Evolutionary conservation across 1,140 invertebrate species (phyloP).

Genomic region (Drosophila pandora): DNA sequence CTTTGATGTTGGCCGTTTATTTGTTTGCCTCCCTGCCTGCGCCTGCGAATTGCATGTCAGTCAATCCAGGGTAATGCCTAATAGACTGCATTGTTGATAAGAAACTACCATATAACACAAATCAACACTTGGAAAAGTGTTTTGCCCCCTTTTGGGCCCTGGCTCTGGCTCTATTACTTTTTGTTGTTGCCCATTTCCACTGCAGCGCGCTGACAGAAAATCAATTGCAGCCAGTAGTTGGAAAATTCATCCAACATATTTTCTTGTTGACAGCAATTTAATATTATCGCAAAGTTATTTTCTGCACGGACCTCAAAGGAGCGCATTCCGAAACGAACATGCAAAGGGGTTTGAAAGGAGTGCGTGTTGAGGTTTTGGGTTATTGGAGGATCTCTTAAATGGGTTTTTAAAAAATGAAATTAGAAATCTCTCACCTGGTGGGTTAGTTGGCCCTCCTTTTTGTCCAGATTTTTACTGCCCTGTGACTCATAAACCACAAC

Average conservation of each 20-base stretch:
- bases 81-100: constrained; percentile 80
- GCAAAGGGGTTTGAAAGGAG: constrained; percentile 32
- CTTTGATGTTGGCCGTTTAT: constrained; percentile 72
- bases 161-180: not conserved
- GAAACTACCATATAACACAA: constrained; percentile 74
- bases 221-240: constrained; percentile 62
- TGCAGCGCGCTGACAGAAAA: constrained; percentile 72
- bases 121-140: constrained; percentile 82
- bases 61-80: constrained; percentile 59
- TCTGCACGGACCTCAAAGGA: constrained; percentile 63
- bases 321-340: constrained; percentile 45
- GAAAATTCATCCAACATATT: constrained; percentile 78
- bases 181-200: constrained; percentile 21
- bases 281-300: constrained; percentile 79
- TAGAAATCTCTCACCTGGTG: not conserved
- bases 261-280: constrained; percentile 80
- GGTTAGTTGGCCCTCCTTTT: not conserved
- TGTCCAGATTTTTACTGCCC: constrained; percentile 2
- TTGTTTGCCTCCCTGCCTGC: constrained; percentile 50
- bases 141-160: constrained; percentile 35
- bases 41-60: constrained; percentile 63
- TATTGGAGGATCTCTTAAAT: not conserved
- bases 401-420: not conserved
- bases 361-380: constrained; percentile 22
- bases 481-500: constrained; percentile 32